Evolutionary conservation across 2,113 vertebrate species (phyloP), one percentile per base, ranked within the genome.

Genomic region (Pluvianellus socialis): DNA sequence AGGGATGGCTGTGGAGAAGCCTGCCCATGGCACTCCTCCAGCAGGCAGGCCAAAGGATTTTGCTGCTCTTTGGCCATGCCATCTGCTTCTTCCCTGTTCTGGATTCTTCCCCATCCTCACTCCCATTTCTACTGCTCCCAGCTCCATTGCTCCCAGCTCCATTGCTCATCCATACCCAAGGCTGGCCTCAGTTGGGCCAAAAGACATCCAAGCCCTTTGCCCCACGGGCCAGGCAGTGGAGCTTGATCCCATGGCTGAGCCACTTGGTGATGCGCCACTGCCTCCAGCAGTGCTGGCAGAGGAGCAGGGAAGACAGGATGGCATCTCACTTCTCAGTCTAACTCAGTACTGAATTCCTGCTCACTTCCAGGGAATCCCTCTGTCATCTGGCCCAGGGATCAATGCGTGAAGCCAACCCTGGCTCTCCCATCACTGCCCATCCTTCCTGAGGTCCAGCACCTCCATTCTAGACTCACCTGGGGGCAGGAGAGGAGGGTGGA

Each of bases 401-500:
- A 49, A 82, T 9, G 44, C n/a, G 7, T 47, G 42, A 91, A 86
- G 67, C 15, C 53, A 88, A n/a, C 16, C 10, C n/a, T 73, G 75
- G 33, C 33, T 91, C 59, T 86, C 58, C 17, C 44, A 77, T 38
- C 20, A 52, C 33, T 73, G 38, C 9, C 30, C 30, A 70, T 38
- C 52, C 22, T 77, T 95, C 47, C 24, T 68, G 66, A 94, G 47
- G 33, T 45, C 24, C 80, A 91, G 74, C 6, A 86, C 9, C 3
- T n/a, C 35, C 72, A 77, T 38, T 92, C 40, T 68, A 96, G 38
- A 61, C 91, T 96, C 68, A 98, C 98, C 98, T 97, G 19, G 93
- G 88, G 61, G 79, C 89, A 75, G 98, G 81, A 81, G 98, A 97
- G 13, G 97, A 97, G 33, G 97, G 86, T 9, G 96, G 97, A 38